These are phyloP conservation scores for Hozukius guyotensis DNA, from an alignment of 2,797 vertebrate genomes.

Conservation along the genomic window DNA sequence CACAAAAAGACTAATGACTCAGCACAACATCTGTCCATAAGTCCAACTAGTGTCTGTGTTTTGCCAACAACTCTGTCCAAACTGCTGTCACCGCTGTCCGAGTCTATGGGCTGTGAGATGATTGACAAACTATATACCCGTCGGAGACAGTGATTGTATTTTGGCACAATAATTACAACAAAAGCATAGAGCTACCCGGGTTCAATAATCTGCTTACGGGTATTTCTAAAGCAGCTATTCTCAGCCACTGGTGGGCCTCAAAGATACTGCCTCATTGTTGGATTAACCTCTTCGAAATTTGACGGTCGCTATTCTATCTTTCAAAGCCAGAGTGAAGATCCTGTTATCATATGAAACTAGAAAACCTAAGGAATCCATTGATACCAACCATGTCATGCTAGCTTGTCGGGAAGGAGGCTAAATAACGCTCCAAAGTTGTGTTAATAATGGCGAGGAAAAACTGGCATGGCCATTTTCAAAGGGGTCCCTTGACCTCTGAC, in stretches of 20 bases:
- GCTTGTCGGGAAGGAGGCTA: too few species aligned
- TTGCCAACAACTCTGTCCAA: slow-evolving; percentile 8
- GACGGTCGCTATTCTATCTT: too few species aligned
- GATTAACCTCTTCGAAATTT: too few species aligned
- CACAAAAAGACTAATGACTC: slow-evolving; percentile 53
- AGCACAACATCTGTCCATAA: slow-evolving; percentile 15
- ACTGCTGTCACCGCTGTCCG: background rate
- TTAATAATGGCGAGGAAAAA: accelerated
- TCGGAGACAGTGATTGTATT: background rate
- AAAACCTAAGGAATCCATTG: too few species aligned
- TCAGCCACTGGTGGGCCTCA: too few species aligned
- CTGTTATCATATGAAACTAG: too few species aligned
- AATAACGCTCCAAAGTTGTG: too few species aligned
- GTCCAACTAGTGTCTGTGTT: background rate
- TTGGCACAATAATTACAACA: background rate
- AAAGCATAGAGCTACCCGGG: background rate
- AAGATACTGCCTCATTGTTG: too few species aligned
- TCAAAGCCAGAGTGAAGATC: too few species aligned
- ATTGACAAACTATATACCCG: background rate
- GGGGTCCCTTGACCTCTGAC: too few species aligned
- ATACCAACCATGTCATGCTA: too few species aligned
- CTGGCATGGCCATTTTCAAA: too few species aligned
- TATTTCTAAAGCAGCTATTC: background rate
- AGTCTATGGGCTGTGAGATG: background rate
- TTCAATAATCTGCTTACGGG: background rate